These are phyloP conservation scores for Lamproptera curius DNA, from an alignment of 2,888 invertebrate genomes.

Conservation along the genomic window DNA sequence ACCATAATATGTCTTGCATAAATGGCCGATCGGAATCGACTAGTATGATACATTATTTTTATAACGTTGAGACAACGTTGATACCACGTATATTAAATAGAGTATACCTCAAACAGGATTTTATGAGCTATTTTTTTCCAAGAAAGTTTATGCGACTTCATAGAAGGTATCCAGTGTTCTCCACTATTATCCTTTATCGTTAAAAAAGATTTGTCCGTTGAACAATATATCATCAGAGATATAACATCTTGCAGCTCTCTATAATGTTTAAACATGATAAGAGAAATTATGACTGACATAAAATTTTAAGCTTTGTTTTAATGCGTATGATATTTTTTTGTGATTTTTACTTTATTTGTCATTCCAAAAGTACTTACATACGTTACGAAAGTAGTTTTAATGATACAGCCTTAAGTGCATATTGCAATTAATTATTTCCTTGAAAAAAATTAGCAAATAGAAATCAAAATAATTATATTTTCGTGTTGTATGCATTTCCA, in stretches of 20 bases:
- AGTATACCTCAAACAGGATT: conserved; percentile 51
- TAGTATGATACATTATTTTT: background rate
- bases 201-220: conserved; percentile 46
- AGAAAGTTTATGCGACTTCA: conserved; percentile 52
- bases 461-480: too few relatives aligned
- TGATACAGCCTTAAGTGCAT: too few relatives aligned
- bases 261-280: conserved; percentile 62
- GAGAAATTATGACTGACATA: conserved; percentile 26
- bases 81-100: background rate
- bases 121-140: conserved; percentile 59
- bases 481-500: too few relatives aligned
- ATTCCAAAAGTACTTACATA: too few relatives aligned
- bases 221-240: conserved; percentile 54
- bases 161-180: conserved; percentile 59
- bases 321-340: too few relatives aligned
- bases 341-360: too few relatives aligned
- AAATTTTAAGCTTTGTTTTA: too few relatives aligned
- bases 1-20: too few relatives aligned
- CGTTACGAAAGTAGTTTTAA: too few relatives aligned
- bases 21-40: too few relatives aligned
- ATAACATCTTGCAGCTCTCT: conserved; percentile 56
- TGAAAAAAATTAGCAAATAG: too few relatives aligned
- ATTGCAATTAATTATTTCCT: too few relatives aligned
- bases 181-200: conserved; percentile 51
- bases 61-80: background rate